These are phyloP conservation scores for Conistra vaccinii DNA, from an alignment of 2,888 invertebrate species.

Conservation along the genomic window DNA sequence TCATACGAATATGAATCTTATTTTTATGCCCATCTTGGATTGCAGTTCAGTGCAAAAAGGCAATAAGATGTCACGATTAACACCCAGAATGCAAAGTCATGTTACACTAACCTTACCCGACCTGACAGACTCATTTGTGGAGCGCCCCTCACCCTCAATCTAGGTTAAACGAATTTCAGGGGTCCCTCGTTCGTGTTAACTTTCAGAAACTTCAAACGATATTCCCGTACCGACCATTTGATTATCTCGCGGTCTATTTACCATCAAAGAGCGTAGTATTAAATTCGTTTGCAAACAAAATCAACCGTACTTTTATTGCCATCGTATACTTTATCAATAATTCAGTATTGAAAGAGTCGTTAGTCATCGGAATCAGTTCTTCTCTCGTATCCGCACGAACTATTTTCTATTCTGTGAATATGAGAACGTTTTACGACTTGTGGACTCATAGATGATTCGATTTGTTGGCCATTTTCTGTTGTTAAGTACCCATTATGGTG, in stretches of 20 bases:
- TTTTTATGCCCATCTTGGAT: not conserved
- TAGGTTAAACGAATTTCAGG: constrained; percentile 32
- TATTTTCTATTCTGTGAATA: not conserved
- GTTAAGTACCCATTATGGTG: no score
- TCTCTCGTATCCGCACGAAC: not conserved
- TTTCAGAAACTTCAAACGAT: constrained; percentile 14
- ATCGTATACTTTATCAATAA: not conserved
- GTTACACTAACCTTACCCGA: not conserved
- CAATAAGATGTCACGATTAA: constrained; percentile 2
- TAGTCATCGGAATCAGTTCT: not conserved
- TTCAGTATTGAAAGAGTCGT: not conserved
- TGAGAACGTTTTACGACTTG: not conserved
- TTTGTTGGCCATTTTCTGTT: no score
- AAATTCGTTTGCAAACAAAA: not conserved
- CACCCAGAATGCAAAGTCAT: not conserved
- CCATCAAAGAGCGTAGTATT: constrained; percentile 3
- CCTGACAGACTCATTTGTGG: constrained; percentile 15
- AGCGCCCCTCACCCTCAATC: constrained; percentile 16
- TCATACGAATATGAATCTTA: not conserved
- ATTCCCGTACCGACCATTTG: constrained; percentile 13
- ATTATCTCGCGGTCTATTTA: constrained; percentile 13
- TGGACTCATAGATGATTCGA: no score
- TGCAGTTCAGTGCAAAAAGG: not conserved
- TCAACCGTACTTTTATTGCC: not conserved
- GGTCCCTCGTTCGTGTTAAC: not conserved